Evolutionary conservation across 2,888 invertebrate species (phyloP).

Genomic region (Macaria liturata): DNA sequence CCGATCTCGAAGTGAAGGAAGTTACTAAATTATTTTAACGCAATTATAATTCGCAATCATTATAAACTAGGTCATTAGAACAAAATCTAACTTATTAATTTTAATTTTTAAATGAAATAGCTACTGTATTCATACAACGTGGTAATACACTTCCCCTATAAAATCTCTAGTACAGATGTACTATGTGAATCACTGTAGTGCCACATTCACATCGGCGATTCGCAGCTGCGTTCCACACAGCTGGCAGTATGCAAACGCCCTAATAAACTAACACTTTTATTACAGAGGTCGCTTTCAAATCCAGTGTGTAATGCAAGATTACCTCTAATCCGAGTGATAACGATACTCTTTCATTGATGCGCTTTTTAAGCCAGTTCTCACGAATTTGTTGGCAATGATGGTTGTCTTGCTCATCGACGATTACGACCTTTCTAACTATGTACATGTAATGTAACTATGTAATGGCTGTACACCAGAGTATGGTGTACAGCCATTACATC

Average conservation of each 20-base stretch:
- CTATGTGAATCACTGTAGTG: slow-evolving; percentile 70
- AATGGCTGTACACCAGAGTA: no score
- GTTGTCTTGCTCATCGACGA: no score
- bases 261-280: slow-evolving; percentile 78
- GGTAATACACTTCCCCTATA: slow-evolving; percentile 59
- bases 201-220: slow-evolving; percentile 72
- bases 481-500: no score
- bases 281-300: slow-evolving; percentile 39
- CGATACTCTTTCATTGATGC: slow-evolving; percentile 16
- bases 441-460: no score
- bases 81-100: no score
- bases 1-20: no score
- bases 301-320: slow-evolving; percentile 35
- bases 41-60: no score
- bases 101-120: slow-evolving; percentile 1
- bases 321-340: slow-evolving; percentile 32
- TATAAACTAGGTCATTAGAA: no score
- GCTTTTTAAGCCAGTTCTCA: slow-evolving; percentile 9
- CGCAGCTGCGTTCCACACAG: slow-evolving; percentile 70
- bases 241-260: slow-evolving; percentile 80
- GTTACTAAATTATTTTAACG: no score
- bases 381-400: slow-evolving; percentile 1
- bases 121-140: slow-evolving; percentile 55
- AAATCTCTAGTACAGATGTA: slow-evolving; percentile 53
- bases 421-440: no score